These are phyloP conservation scores for Timema cristinae DNA, from an alignment of 2,888 invertebrate genomes.

Conservation along the genomic window DNA sequence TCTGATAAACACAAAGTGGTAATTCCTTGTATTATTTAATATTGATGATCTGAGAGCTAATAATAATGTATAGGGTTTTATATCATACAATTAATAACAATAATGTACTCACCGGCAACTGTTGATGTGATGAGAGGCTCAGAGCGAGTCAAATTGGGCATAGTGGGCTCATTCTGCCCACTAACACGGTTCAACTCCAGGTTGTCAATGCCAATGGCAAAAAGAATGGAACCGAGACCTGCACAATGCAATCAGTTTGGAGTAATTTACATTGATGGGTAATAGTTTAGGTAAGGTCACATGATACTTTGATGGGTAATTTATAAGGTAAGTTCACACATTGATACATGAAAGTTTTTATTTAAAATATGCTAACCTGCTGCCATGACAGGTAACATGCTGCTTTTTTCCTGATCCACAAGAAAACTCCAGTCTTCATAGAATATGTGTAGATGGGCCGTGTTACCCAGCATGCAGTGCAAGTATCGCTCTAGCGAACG, in stretches of 20 bases:
- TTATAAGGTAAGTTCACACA: no score
- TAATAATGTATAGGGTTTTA: no score
- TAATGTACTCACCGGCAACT: conserved; percentile 49
- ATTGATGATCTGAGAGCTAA: no score
- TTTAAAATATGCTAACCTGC: conserved; percentile 56
- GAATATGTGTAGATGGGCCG: conserved; percentile 56
- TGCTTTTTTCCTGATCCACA: conserved; percentile 71
- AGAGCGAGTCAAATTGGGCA: conserved; percentile 45
- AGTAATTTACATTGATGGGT: neutral
- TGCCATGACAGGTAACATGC: conserved; percentile 78
- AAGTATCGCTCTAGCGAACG: conserved; percentile 80
- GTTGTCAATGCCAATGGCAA: conserved; percentile 89
- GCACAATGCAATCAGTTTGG: conserved; percentile 30
- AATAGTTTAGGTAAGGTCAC: no score
- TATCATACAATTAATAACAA: neutral
- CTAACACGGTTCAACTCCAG: conserved; percentile 62
- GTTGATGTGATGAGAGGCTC: conserved; percentile 71
- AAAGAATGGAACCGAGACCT: conserved; percentile 85
- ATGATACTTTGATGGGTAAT: no score
- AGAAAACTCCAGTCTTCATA: conserved; percentile 87
- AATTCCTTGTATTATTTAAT: no score
- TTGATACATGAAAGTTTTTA: no score
- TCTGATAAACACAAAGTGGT: no score
- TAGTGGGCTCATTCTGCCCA: conserved; percentile 49
- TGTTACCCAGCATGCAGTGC: conserved; percentile 66